phyloP scores from a whole-genome alignment of 1,140 invertebrate genomes.

The Lycorma delicatula region DNA sequence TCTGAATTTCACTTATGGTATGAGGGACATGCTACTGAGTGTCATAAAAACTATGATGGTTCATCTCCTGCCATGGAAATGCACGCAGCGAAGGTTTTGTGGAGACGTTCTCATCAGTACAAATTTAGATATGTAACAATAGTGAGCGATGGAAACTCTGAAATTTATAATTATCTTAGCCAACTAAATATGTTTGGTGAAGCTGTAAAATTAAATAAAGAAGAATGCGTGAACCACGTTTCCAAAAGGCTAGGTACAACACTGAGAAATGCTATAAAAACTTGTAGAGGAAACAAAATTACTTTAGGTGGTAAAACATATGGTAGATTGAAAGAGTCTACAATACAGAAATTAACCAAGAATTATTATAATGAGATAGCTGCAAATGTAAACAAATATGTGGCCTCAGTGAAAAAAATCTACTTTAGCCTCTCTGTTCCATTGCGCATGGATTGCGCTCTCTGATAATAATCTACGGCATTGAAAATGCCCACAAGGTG shows the following conservation, averaged over 20 bases:
- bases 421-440: slow-evolving; percentile 16
- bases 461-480: slow-evolving; percentile 22
- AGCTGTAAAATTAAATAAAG: slow-evolving; percentile 21
- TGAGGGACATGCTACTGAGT: slow-evolving; percentile 19
- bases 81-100: slow-evolving; percentile 24
- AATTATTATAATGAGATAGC: slow-evolving; percentile 13
- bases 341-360: slow-evolving; percentile 6
- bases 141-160: slow-evolving; percentile 29
- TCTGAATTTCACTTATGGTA: slow-evolving; percentile 7
- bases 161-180: slow-evolving; percentile 23
- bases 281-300: slow-evolving; percentile 13
- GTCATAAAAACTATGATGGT: slow-evolving; percentile 19
- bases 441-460: slow-evolving; percentile 22
- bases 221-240: slow-evolving; percentile 31
- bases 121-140: slow-evolving; percentile 27
- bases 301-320: slow-evolving; percentile 15
- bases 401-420: slow-evolving; percentile 18
- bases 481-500: slow-evolving; percentile 15
- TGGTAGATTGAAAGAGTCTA: slow-evolving; percentile 13
- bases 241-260: slow-evolving; percentile 27
- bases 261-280: slow-evolving; percentile 14
- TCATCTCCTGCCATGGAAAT: slow-evolving; percentile 27
- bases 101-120: slow-evolving; percentile 23
- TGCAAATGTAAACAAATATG: background rate
- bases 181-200: slow-evolving; percentile 23